Evolutionary conservation across 92 coral and sea anemone genomes (phyloP), one percentile per base, ranked within the genome.

Genomic region (Muricea muricata): DNA sequence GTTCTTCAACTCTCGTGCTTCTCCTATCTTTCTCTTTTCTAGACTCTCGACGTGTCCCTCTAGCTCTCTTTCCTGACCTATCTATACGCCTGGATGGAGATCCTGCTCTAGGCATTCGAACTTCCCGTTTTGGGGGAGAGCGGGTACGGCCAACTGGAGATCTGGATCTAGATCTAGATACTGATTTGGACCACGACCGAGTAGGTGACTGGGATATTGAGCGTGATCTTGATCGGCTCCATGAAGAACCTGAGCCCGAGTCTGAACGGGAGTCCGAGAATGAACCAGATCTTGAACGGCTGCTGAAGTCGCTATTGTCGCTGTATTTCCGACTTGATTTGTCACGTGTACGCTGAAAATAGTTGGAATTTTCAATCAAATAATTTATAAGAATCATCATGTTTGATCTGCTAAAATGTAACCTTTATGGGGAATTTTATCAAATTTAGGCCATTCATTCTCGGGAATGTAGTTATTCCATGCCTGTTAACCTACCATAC

Each of bases 151-250:
- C n/a, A 5, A 86, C 58, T 0, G 91, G 85, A 14, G 91, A 70
- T 37, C 84, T 80, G 48, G 97, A 95, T 79, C 95, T 90, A 68
- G 98, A 94, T 68, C 94, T 87, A 1, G 73, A 96, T 14, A 97
- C 94, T 14, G 98, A 95, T 63, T 91, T 89, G 42, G 98, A 95
- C 88, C 93, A 95, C 0, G 98, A 94, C 30, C 98, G 52, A 7
- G 47, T 20, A 6, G 47, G 75, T 34, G 75, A 34, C 15, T 25
- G 46, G 24, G 75, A 69, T 9, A 20, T 23, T 20, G 75, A 63
- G 10, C 33, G 33, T 3, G 70, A 63, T 25, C 70, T 63, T 31
- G 70, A 69, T 48, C 75, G 75, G 24, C 75, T 69, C 75, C 75
- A 69, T 7, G 75, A 69, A 9, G 75, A 69, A 21, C 7, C 47